A percentile compares a stretch with the other conserved stretches of the same genome.
Evolutionary conservation across 2,888 invertebrate species (phyloP).

Genomic region (Camptogramma bilineatum): DNA sequence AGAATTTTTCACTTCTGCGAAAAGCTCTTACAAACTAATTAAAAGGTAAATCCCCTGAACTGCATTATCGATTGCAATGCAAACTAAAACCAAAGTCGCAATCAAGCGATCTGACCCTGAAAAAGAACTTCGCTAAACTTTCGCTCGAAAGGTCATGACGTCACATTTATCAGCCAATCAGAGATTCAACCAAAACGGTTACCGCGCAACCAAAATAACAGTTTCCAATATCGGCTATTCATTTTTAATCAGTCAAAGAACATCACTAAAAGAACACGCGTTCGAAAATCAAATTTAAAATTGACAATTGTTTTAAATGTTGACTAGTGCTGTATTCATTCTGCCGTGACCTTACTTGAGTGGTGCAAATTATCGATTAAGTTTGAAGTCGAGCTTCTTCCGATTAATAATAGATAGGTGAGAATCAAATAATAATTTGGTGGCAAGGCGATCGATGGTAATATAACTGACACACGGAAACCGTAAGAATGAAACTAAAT

Average conservation of each 20-base stretch:
- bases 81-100: slow-evolving; percentile 34
- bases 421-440: slow-evolving; percentile 26
- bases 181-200: slow-evolving; percentile 24
- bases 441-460: slow-evolving; percentile 33
- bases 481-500: neutral
- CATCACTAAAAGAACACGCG: slow-evolving; percentile 27
- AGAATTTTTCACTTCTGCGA: too few relatives aligned
- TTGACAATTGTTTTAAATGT: slow-evolving; percentile 25
- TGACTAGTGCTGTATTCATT: slow-evolving; percentile 25
- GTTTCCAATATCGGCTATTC: slow-evolving; percentile 19
- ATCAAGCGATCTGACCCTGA: slow-evolving; percentile 26
- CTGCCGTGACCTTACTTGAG: slow-evolving; percentile 37
- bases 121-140: slow-evolving; percentile 33
- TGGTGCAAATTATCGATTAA: slow-evolving; percentile 70
- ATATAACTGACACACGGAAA: neutral
- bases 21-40: neutral
- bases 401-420: slow-evolving; percentile 43
- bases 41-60: neutral
- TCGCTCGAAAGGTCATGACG: slow-evolving; percentile 27
- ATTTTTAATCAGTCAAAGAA: slow-evolving; percentile 27
- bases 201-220: slow-evolving; percentile 39
- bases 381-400: slow-evolving; percentile 58
- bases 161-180: slow-evolving; percentile 30
- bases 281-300: slow-evolving; percentile 16
- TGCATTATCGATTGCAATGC: slow-evolving; percentile 5